Evolutionary conservation across 1,140 invertebrate genomes (phyloP), one percentile per base, ranked within the genome.

Genomic region (Drosophila lacteicornis): DNA sequence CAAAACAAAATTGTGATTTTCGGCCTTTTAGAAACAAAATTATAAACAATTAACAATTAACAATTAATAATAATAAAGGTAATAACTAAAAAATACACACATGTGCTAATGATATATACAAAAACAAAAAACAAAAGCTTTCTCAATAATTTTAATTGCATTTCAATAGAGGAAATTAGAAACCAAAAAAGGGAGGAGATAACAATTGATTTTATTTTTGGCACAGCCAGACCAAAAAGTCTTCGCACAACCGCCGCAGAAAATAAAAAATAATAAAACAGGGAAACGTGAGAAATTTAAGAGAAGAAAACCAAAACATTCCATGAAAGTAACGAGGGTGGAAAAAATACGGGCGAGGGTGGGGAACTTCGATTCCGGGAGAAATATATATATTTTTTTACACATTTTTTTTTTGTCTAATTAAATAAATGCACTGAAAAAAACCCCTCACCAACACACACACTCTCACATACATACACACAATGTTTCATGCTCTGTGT

Each of bases 1-100:
- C 83, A 91, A 92, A 92, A 82, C 91, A 92, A 92, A 92, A 92
- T 92, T 92, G 91, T 92, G 91, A 92, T 92, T 92, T 92, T 92
- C 91, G 91, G 91, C 91, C 91, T 92, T 92, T 92, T 90, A 92
- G 83, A 91, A 90, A 84, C 91, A 86, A 91, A 91, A 91, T 80
- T 91, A 90, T 74, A 80, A 78, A 84, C 74, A 79, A 77, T 71
- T 68, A 76, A 17, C 25, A 17, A 27, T 50, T 51, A 51, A 36
- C 27, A 51, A 51, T 51, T 51, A 53, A 53, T 36, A 19, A 80
- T 58, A 61, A 75, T 58, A 73, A 53, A 57, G 19, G 38, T 61
- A 79, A 79, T 78, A 70, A 77, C 50, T 83, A 87, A 63, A 66
- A 75, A 71, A 71, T 73, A 71, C 25, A 58, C 49, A 42, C 40